Conservation (phyloP, 2,113 vertebrate genomes). For the Lamprotornis superbus region DNA sequence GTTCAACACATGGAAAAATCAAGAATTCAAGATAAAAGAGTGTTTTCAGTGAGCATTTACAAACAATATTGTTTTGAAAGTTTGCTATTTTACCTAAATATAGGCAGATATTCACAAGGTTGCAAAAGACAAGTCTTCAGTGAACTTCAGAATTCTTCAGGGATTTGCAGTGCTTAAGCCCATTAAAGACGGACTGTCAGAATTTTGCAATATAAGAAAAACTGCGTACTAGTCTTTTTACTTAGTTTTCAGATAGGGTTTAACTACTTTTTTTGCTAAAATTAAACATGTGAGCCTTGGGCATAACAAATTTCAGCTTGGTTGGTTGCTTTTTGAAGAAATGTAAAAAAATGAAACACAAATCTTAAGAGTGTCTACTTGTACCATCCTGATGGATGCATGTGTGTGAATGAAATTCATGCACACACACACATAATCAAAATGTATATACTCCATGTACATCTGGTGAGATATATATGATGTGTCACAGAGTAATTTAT, state of each 20-base stretch:
- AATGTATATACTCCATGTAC: not conserved
- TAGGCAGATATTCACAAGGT: not conserved
- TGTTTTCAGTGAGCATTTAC: not conserved
- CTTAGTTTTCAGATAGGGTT: not conserved
- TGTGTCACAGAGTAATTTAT: not conserved
- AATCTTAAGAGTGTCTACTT: not conserved
- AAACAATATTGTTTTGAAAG: not conserved
- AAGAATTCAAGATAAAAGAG: not conserved
- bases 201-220: not conserved
- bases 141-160: not conserved
- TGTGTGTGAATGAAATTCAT: not conserved
- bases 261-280: not conserved
- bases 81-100: not conserved
- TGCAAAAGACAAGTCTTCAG: not conserved
- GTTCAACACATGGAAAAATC: not conserved
- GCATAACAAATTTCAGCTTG: not conserved
- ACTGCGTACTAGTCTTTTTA: not conserved
- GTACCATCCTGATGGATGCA: not conserved
- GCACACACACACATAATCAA: not conserved
- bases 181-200: not conserved
- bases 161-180: not conserved
- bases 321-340: not conserved
- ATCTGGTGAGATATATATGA: not conserved
- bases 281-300: not conserved
- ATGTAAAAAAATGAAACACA: not conserved